Percentiles rank a stretch among this genome's conserved stretches.
Evolutionary conservation across 2,113 vertebrate species (phyloP).

Genomic region (Elaphurus davidianus): DNA sequence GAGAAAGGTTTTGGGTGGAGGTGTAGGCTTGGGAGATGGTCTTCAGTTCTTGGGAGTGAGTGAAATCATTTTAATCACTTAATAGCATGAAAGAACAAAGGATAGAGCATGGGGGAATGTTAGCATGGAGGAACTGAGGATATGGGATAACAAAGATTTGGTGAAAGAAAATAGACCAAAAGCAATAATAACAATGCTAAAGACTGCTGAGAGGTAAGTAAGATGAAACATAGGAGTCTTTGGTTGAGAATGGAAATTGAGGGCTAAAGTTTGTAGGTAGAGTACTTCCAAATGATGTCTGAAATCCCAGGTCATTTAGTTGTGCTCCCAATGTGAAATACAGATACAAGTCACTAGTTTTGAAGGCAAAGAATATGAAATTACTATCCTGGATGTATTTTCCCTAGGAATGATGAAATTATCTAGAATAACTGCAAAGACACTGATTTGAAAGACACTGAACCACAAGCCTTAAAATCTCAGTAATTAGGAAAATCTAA

Average conservation of each 20-base stretch:
- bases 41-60: neutral
- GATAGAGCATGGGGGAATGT: neutral
- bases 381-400: neutral
- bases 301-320: neutral
- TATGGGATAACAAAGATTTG: neutral
- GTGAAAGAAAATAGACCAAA: neutral
- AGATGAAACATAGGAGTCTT: neutral
- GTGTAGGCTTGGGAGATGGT: neutral
- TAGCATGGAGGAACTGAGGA: neutral
- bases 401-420: neutral
- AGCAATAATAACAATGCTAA: neutral
- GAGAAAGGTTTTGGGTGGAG: neutral
- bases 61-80: neutral
- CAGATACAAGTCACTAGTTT: neutral
- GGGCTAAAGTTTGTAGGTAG: neutral
- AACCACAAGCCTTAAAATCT: neutral
- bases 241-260: neutral
- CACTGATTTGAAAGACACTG: neutral
- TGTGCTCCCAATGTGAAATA: neutral
- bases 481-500: neutral
- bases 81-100: neutral
- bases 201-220: neutral
- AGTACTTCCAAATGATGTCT: neutral
- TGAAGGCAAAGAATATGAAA: neutral
- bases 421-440: neutral